phyloP scores from a whole-genome alignment of 2,888 invertebrate genomes.

The Hydriomena furcata region DNA sequence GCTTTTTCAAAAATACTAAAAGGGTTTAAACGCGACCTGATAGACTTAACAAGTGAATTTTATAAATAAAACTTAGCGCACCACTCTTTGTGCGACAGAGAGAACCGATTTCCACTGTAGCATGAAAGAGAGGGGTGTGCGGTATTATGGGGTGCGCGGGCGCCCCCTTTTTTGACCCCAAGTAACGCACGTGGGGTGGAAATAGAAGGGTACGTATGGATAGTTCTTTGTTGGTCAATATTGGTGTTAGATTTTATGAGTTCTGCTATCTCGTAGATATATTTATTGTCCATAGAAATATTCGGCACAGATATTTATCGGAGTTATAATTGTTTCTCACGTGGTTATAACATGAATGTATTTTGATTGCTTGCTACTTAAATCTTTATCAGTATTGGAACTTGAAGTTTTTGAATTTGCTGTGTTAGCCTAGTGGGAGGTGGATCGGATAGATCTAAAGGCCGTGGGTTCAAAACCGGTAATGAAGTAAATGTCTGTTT shows the following conservation, averaged over 20 bases:
- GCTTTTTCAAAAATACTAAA: slow-evolving; percentile 18
- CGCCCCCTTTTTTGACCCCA: slow-evolving; percentile 43
- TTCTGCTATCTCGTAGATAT: not conserved
- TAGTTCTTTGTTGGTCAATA: slow-evolving; percentile 21
- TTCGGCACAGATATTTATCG: no score
- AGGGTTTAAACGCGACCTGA: slow-evolving; percentile 24
- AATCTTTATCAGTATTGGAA: no score
- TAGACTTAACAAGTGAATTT: slow-evolving; percentile 29
- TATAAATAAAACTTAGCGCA: slow-evolving; percentile 18
- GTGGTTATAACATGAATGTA: no score
- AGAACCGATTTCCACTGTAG: not conserved
- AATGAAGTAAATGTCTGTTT: no score
- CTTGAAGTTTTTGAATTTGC: no score
- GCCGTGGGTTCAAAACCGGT: no score
- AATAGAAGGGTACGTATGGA: slow-evolving; percentile 33
- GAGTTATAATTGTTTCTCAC: no score
- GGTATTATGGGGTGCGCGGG: slow-evolving; percentile 45
- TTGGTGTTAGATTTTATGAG: slow-evolving; percentile 11
- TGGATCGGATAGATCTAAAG: no score
- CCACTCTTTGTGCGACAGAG: slow-evolving; percentile 14
- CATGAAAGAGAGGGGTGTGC: slow-evolving; percentile 17
- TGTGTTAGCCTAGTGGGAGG: no score
- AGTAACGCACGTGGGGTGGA: slow-evolving; percentile 37
- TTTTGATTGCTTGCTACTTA: no score
- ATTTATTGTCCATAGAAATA: not conserved